Conservation (phyloP, 2,797 vertebrate species). For the Cryptoblepharus egeriae region DNA sequence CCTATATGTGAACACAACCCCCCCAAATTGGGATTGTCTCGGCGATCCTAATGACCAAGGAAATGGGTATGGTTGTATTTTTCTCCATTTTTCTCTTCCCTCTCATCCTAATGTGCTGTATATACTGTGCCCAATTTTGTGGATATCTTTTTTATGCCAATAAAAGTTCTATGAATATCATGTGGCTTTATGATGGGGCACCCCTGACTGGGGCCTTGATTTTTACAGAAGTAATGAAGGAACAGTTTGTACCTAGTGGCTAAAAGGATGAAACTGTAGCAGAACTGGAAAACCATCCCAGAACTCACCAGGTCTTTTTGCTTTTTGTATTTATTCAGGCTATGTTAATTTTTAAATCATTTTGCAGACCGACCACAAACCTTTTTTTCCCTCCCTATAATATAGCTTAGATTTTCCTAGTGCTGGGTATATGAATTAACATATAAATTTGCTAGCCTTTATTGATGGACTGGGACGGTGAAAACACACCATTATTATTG, state of each 20-base stretch:
- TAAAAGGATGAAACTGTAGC: background rate
- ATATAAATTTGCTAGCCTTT: slow-evolving; percentile 58
- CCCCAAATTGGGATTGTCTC: too few relatives aligned
- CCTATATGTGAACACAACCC: too few relatives aligned
- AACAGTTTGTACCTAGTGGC: slow-evolving; percentile 1
- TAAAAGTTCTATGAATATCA: too few relatives aligned
- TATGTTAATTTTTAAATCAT: slow-evolving; percentile 61
- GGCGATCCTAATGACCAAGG: too few relatives aligned
- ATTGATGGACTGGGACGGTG: slow-evolving; percentile 33
- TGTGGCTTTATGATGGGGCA: too few relatives aligned
- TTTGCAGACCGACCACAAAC: slow-evolving; percentile 47
- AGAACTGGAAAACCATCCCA: slow-evolving; percentile 50
- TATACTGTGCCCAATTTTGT: too few relatives aligned
- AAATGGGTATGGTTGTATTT: too few relatives aligned
- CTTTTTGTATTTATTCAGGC: slow-evolving; percentile 66
- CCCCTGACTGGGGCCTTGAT: background rate
- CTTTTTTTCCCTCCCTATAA: slow-evolving; percentile 31
- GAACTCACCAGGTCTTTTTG: slow-evolving; percentile 37
- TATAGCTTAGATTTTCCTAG: slow-evolving; percentile 64
- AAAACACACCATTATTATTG: slow-evolving; percentile 45
- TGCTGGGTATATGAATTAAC: slow-evolving; percentile 66
- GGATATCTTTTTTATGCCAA: too few relatives aligned
- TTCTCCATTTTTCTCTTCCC: too few relatives aligned
- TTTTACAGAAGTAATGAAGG: slow-evolving; percentile 34
- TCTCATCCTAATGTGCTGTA: too few relatives aligned